Conservation (phyloP, 1,140 invertebrate genomes). For the Contarinia nasturtii region DNA sequence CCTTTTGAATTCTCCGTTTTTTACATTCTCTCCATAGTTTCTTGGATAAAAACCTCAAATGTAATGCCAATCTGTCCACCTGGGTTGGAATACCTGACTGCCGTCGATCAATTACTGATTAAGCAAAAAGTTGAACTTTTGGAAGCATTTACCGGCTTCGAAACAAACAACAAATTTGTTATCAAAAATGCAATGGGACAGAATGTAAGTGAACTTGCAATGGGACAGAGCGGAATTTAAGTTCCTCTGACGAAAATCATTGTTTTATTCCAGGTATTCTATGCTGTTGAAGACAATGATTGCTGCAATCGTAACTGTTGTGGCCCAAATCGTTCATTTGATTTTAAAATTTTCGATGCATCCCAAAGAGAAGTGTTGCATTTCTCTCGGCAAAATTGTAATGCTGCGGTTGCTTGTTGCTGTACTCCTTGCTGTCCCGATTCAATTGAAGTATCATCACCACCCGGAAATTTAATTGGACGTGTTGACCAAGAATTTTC, state of each 20-base stretch:
- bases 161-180: conserved; percentile 77
- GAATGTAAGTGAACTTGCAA: conserved; percentile 39
- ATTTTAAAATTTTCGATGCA: conserved; percentile 70
- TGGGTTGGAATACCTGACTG: conserved; percentile 83
- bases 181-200: conserved; percentile 59
- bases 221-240: conserved; percentile 52
- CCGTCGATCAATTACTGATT: conserved; percentile 71
- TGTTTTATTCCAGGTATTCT: conserved; percentile 34
- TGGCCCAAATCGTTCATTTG: conserved; percentile 58
- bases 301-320: conserved; percentile 59
- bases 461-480: conserved; percentile 53
- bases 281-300: conserved; percentile 66
- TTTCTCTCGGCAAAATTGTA: conserved; percentile 45
- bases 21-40: conserved; percentile 37
- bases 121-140: conserved; percentile 74
- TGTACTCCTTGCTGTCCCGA: conserved; percentile 73
- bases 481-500: conserved; percentile 72
- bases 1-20: too few relatives aligned
- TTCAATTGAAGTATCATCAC: conserved; percentile 54
- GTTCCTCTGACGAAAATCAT: too few relatives aligned
- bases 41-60: conserved; percentile 60
- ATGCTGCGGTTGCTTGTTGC: conserved; percentile 58
- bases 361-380: conserved; percentile 57
- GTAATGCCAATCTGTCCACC: conserved; percentile 62
- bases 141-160: conserved; percentile 70